These are phyloP conservation scores for Diadumene lineata DNA, from an alignment of 92 coral and sea anemone species.

Conservation along the genomic window DNA sequence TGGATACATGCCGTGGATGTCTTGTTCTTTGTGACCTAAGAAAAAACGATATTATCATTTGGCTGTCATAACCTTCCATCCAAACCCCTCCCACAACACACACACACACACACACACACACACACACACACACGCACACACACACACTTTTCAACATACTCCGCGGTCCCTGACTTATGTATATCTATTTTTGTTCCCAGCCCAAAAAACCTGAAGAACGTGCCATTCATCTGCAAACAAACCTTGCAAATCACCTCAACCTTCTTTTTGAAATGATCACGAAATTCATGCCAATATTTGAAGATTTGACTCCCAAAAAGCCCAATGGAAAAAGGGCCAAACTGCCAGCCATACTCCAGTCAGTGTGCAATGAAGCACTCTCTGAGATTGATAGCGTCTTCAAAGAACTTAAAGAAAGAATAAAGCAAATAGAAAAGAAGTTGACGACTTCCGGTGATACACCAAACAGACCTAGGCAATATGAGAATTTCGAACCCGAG, in stretches of 20 bases:
- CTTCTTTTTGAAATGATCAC: constrained; percentile 10
- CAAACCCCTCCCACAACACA: too few relatives aligned
- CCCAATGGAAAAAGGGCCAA: constrained; percentile 7
- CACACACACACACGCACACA: too few relatives aligned
- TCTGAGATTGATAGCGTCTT: background rate
- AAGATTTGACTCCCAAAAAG: background rate
- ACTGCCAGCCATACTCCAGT: background rate
- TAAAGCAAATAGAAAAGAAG: constrained; percentile 1
- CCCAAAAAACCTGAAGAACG: constrained; percentile 20
- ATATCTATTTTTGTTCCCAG: background rate
- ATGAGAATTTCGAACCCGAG: constrained; percentile 18
- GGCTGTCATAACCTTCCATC: too few relatives aligned
- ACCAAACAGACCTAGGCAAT: too few relatives aligned
- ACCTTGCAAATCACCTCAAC: background rate
- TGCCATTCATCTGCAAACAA: constrained; percentile 6
- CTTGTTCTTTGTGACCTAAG: too few relatives aligned
- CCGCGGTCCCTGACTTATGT: too few relatives aligned
- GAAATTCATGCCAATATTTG: constrained; percentile 1
- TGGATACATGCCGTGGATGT: too few relatives aligned
- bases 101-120: too few relatives aligned
- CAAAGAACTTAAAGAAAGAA: constrained; percentile 8
- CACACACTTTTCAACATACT: too few relatives aligned
- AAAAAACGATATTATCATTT: too few relatives aligned
- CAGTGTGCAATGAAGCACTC: background rate
- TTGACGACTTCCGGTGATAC: too few relatives aligned